Conservation (phyloP, 2,888 invertebrate species). For the Amphimallon solstitiale region DNA sequence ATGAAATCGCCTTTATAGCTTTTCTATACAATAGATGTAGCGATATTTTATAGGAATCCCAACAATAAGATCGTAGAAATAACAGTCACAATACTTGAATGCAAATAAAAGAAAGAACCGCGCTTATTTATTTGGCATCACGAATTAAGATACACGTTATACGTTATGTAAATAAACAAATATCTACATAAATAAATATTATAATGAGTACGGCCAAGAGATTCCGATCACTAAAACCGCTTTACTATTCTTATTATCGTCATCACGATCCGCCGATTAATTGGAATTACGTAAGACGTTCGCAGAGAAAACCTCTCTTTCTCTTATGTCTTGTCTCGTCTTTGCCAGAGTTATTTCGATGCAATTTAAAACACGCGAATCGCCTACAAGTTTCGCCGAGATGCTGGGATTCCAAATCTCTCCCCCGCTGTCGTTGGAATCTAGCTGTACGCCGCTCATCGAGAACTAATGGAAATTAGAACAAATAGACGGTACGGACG, state of each 20-base stretch:
- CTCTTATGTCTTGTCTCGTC: neutral
- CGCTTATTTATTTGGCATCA: no score
- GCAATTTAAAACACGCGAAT: slow-evolving; percentile 18
- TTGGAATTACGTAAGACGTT: slow-evolving; percentile 7
- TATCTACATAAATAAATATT: slow-evolving; percentile 2
- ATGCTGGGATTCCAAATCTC: neutral
- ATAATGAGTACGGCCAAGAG: neutral
- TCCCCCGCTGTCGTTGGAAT: neutral
- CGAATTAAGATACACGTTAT: no score
- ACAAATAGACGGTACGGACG: neutral
- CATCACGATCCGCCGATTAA: slow-evolving; percentile 17
- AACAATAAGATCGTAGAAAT: no score
- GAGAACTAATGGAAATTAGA: slow-evolving; percentile 19
- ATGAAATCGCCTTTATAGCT: no score
- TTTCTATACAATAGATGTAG: no score
- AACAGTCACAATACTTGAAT: no score
- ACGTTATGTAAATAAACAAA: neutral
- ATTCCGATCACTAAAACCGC: slow-evolving; percentile 3
- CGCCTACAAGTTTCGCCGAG: neutral
- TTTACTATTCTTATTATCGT: slow-evolving; percentile 12
- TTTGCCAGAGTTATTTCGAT: neutral
- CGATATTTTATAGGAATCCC: no score
- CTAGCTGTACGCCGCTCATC: neutral
- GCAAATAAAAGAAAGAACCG: no score
- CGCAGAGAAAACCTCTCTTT: neutral